Conservation (phyloP, 2,888 invertebrate species). For the Cerastis rubricosa region DNA sequence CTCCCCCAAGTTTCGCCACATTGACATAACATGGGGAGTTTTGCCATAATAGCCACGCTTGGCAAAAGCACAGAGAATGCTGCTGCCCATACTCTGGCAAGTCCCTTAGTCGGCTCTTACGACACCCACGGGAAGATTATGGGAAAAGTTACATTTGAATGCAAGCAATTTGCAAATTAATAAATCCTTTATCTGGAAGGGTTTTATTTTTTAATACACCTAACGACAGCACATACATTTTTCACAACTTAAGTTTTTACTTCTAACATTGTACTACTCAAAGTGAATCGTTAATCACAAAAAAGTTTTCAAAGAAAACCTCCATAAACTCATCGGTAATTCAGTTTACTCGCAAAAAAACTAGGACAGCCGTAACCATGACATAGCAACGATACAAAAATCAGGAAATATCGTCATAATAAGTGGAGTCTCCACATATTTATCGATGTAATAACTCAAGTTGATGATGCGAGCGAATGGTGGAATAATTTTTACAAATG, state of each 20-base stretch:
- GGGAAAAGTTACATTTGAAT: not conserved
- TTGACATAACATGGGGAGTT: too few relatives aligned
- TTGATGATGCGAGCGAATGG: conserved; percentile 59
- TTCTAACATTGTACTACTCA: not conserved
- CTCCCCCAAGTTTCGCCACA: too few relatives aligned
- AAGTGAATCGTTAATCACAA: conserved; percentile 28
- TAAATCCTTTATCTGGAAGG: not conserved
- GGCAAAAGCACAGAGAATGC: too few relatives aligned
- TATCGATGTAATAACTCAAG: conserved; percentile 61
- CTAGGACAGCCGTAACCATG: conserved; percentile 12
- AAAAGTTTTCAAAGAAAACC: conserved; percentile 7
- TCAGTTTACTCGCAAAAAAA: not conserved
- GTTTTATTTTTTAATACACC: not conserved
- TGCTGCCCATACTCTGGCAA: too few relatives aligned
- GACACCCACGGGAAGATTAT: too few relatives aligned
- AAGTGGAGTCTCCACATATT: conserved; percentile 50
- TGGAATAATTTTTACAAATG: conserved; percentile 64
- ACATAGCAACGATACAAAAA: conserved; percentile 44
- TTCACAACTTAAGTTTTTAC: not conserved
- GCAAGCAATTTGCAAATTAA: not conserved
- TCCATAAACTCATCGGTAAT: not conserved
- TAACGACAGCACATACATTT: not conserved
- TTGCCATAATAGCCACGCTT: too few relatives aligned
- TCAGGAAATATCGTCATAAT: conserved; percentile 47
- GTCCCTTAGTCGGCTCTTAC: too few relatives aligned